Base-by-base conservation (phyloP, 2,113 vertebrate genomes). In the Ciconia stormi region DNA sequence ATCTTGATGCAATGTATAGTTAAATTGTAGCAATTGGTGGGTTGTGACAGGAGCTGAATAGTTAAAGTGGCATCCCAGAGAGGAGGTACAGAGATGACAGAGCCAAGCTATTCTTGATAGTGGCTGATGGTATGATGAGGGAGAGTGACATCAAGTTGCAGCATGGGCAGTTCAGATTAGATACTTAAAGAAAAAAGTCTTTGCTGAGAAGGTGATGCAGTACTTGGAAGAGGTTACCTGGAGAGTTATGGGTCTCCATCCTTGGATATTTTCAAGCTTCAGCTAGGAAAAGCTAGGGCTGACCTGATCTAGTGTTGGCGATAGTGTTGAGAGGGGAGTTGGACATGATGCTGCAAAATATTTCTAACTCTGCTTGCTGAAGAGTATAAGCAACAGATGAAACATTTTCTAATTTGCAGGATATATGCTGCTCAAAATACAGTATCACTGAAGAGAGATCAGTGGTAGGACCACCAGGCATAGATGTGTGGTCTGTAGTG, bases 361-460 rank as follows among this genome's bases (percentile, higher is more conserved):
- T 23, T 79, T 65, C 12, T 27, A 29, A 20, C 15, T 52, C 22
- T 38, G 50, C 27, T 44, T 38, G 9, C 19, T 50, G 44, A 44
- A 79, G 26, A 50, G 49, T 29, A 20, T 50, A 46, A 58, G 42
- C 23, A 52, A 29, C 29, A 56, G 58, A 13, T 40, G 34, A n/a
- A 71, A 21, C 3, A 3, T 16, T 22, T 55, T 38, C 22, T 71
- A 6, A 26, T 71, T 63, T 71, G 63, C 13, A 25, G 36, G 40
- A 34, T 44, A 34, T 47, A 14, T 20, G 16, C 2, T 1, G 27
- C 42, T 62, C 22, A 58, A 52, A 85, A 66, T 55, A 27, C 32
- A 52, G 1, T 10, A 10, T 50, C 10, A 3, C 7, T 16, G 9
- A 58, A 46, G 34, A 25, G 52, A 27, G 29, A 32, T 46, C 0